Conservation (phyloP, 2,888 invertebrate species). For the Drosophila hamatofila region DNA sequence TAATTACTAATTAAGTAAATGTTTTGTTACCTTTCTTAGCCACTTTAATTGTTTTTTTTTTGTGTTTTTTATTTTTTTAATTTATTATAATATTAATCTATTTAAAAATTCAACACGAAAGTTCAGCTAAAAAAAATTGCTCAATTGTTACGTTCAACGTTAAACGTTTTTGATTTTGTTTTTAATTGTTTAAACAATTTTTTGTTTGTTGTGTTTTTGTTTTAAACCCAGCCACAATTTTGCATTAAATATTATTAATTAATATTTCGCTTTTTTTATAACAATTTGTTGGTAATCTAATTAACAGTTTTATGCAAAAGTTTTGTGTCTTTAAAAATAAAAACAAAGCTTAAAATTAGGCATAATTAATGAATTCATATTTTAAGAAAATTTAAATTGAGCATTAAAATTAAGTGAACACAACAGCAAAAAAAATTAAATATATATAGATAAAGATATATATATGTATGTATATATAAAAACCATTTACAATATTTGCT, state of each 20-base stretch:
- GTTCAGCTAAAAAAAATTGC: conserved; percentile 74
- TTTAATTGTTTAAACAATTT: conserved; percentile 36
- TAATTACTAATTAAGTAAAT: conserved; percentile 79
- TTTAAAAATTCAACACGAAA: conserved; percentile 74
- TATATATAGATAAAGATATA: conserved; percentile 1
- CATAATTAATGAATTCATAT: conserved; percentile 52
- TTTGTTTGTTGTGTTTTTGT: conserved; percentile 9
- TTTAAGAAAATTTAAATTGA: conserved; percentile 34
- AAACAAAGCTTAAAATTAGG: conserved; percentile 30
- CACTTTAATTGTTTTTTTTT: conserved; percentile 35
- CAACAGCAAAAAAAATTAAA: conserved; percentile 49
- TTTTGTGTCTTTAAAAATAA: conserved; percentile 16
- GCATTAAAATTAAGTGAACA: conserved; percentile 66
- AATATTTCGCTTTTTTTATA: conserved; percentile 26
- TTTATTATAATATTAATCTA: conserved; percentile 54
- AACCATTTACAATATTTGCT: conserved; percentile 74
- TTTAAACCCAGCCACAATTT: conserved; percentile 26
- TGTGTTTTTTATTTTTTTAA: conserved; percentile 8
- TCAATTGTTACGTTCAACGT: conserved; percentile 66
- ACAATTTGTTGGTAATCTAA: conserved; percentile 59
- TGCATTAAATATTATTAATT: conserved; percentile 21
- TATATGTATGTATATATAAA: conserved; percentile 2
- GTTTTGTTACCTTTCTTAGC: conserved; percentile 57
- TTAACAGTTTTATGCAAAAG: conserved; percentile 52
- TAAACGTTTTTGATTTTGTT: conserved; percentile 62